Evolutionary conservation across 2,113 vertebrate genomes (phyloP), one percentile per base, ranked within the genome.

Genomic region (Orthonyx spaldingii): DNA sequence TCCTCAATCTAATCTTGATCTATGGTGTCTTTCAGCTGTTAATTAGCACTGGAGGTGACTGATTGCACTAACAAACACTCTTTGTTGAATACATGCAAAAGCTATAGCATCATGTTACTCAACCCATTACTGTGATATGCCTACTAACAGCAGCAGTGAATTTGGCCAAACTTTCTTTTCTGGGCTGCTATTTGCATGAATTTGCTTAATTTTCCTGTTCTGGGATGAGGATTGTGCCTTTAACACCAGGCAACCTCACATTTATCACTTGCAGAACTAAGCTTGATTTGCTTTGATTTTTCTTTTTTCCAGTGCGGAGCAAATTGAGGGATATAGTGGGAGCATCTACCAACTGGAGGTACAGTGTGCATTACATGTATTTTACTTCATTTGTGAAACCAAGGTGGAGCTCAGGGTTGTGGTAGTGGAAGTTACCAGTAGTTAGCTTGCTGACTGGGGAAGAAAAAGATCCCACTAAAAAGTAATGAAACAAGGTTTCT

Each of bases 341-440:
- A 97, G 98, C 98, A 72, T 99, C 99, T 61, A 98, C 98, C 42
- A 99, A 99, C 98, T 99, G 99, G 99, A 99, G 98, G 99, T 99
- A 99, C 53, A 92, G 57, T 90, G 81, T 74, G 15, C 61, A 83
- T 87, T 86, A 53, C 78, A 39, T 74, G 20, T 85, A 21, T 82
- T 88, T 80, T 90, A 66, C 53, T 94, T 88, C 21, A 15, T 89
- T 69, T 92, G 46, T 85, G 42, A 69, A 78, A 84, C 12, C 20
- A 49, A 60, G 32, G 11, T 59, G 76, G 60, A 77, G 13, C 59
- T 77, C 35, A 32, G 39, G 12, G 13, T 37, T 79, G 47, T 57
- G 19, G 7, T 12, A n/a, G 35, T 79, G 20, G 16, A 37, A 64
- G 33, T 71, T 70, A 37, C 37, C 15, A 6, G 13, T 9, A 68